phyloP scores from a whole-genome alignment of 2,113 vertebrate species.

The Pelecanus crispus region DNA sequence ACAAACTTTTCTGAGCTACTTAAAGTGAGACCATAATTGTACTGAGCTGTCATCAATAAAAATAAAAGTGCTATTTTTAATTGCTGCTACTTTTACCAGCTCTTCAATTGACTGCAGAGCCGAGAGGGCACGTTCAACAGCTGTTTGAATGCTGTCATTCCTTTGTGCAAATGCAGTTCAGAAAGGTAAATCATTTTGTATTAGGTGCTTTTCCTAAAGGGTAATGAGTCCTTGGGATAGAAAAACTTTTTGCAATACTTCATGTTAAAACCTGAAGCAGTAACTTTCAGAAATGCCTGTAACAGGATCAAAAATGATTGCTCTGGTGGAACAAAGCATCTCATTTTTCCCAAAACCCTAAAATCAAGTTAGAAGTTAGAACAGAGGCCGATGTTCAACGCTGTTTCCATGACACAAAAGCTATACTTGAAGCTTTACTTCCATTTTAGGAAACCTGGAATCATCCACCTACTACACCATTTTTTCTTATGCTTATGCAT shows the following conservation, averaged over 20 bases:
- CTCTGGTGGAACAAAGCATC: not conserved
- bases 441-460: not conserved
- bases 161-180: not conserved
- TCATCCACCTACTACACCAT: not conserved
- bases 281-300: not conserved
- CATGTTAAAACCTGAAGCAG: not conserved
- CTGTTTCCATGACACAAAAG: not conserved
- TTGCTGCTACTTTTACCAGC: not conserved
- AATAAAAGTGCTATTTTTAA: not conserved
- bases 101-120: not conserved
- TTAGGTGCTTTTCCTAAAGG: not conserved
- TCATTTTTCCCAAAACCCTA: not conserved
- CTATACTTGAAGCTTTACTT: not conserved
- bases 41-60: not conserved
- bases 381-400: not conserved
- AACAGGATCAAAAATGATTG: not conserved
- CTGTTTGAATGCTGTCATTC: not conserved
- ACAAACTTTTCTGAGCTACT: not conserved
- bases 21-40: not conserved
- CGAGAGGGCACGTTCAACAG: not conserved
- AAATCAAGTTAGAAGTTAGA: not conserved
- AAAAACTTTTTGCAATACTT: not conserved
- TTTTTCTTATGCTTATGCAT: not conserved
- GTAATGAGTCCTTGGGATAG: not conserved
- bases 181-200: not conserved